These are phyloP conservation scores for Sphyrna mokarran DNA, from an alignment of 2,113 vertebrate species.

Conservation along the genomic window DNA sequence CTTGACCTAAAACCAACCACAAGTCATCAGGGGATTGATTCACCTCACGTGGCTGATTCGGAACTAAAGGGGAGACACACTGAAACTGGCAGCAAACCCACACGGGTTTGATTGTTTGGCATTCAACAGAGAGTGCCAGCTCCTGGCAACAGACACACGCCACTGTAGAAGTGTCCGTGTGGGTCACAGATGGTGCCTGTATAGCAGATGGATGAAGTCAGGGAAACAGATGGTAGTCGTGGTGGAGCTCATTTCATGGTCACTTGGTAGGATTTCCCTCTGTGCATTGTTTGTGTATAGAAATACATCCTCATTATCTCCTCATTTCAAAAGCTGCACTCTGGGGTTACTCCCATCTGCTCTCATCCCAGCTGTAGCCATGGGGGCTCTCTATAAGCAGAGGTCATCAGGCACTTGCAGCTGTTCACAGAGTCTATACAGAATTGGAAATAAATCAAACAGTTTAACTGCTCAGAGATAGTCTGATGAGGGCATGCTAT, in stretches of 20 bases:
- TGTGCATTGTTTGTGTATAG: neutral
- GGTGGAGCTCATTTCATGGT: slow-evolving; percentile 21
- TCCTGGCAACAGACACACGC: neutral
- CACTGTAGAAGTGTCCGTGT: neutral
- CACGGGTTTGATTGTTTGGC: slow-evolving; percentile 9
- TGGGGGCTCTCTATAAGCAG: neutral
- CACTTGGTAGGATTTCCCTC: slow-evolving; percentile 23
- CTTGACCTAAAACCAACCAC: neutral
- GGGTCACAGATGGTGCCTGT: neutral
- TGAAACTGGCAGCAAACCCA: neutral
- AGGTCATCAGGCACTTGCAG: neutral
- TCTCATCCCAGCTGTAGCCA: neutral
- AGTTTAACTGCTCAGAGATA: neutral
- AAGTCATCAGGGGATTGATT: too few species aligned
- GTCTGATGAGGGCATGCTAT: neutral
- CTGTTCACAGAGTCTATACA: neutral
- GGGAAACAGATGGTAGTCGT: neutral
- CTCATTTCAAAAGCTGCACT: neutral
- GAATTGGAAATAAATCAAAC: neutral
- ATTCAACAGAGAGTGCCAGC: neutral
- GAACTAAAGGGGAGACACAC: neutral
- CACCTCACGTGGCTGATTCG: neutral
- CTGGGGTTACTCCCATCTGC: slow-evolving; percentile 4
- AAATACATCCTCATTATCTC: slow-evolving; percentile 23
- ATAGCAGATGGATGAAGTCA: neutral